Base-by-base conservation (phyloP, 2,888 invertebrate species). In the Adineta ricciae region DNA sequence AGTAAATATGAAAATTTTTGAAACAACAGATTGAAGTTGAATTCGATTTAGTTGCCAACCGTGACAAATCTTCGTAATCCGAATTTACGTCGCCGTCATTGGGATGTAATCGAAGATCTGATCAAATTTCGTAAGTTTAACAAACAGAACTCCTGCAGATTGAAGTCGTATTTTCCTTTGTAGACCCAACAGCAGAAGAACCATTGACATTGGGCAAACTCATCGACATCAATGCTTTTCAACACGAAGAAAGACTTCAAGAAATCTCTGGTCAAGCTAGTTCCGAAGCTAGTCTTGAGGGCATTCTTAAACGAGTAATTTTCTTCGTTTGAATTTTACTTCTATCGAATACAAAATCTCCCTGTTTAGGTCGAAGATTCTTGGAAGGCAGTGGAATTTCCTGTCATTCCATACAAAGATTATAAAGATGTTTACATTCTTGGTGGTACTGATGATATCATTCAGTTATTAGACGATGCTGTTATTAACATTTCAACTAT, bases 181-280 rank as follows among this genome's bases (percentile, higher is more conserved):
- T 88, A 87, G 87, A 88, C n/a, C 94, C 94, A 87, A 93, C 95
- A 88, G 93, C 93, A 64, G 94, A 94, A 49, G 93, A 93, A 87
- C 89, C 90, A 16, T 88, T 94, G 36, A 94, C 93, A 0, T 91
- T 96, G 27, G 92, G 92, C 24, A 90, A 93, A 41, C 92, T 95
- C 83, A 94, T 94, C 86, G 93, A 93, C 0, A 91, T 94, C 8
- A 92, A 93, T n/a, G 94, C 94, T 0, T 95, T 95, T 90, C 93
- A 93, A 83, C 93, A 93, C 88, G 93, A 93, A 0, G 93, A 94
- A 19, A 93, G 94, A 86, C 90, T 96, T 27, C 94, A 94, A 93
- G 95, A 96, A 89, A 93, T 96, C 16, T 94, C 95, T 0, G 94
- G 94, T 0, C 94, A 95, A 89, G 96, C 96, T 0, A 95, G 94